Conservation (phyloP, 2,888 invertebrate species). For the Pammene aurita region DNA sequence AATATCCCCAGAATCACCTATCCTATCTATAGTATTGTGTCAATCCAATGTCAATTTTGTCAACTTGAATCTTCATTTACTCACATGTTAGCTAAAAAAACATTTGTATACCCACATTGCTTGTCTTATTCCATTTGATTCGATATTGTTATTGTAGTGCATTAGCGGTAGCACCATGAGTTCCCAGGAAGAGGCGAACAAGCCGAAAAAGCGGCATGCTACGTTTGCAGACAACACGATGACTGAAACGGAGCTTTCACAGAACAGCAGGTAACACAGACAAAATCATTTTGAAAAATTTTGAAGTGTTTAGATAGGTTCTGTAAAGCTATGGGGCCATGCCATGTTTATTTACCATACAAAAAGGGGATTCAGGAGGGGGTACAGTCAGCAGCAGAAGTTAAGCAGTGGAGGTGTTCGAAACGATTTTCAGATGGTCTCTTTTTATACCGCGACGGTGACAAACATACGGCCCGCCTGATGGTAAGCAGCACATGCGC, state of each 20-base stretch:
- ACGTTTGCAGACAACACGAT: slow-evolving; percentile 57
- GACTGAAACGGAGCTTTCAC: slow-evolving; percentile 53
- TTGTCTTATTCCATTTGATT: background rate
- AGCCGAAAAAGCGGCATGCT: slow-evolving; percentile 47
- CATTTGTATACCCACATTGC: slow-evolving; percentile 3
- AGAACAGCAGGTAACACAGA: slow-evolving; percentile 55
- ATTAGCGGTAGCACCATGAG: slow-evolving; percentile 45
- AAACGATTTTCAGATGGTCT: too few species aligned
- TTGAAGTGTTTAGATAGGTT: too few species aligned
- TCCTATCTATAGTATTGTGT: slow-evolving; percentile 1
- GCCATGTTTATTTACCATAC: too few species aligned
- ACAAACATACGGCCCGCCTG: too few species aligned
- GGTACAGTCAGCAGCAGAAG: too few species aligned
- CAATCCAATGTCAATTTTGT: slow-evolving; percentile 4
- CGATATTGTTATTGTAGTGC: slow-evolving; percentile 46
- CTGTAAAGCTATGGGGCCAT: background rate
- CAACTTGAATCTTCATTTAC: background rate
- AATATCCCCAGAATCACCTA: background rate
- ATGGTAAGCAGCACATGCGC: too few species aligned
- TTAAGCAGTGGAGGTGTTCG: too few species aligned
- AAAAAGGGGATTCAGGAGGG: too few species aligned
- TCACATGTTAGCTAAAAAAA: background rate
- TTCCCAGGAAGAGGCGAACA: slow-evolving; percentile 43
- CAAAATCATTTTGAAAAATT: background rate
- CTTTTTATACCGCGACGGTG: too few species aligned